These are phyloP conservation scores for Phenganax subtilis DNA, from an alignment of 92 coral and sea anemone genomes.

Conservation along the genomic window DNA sequence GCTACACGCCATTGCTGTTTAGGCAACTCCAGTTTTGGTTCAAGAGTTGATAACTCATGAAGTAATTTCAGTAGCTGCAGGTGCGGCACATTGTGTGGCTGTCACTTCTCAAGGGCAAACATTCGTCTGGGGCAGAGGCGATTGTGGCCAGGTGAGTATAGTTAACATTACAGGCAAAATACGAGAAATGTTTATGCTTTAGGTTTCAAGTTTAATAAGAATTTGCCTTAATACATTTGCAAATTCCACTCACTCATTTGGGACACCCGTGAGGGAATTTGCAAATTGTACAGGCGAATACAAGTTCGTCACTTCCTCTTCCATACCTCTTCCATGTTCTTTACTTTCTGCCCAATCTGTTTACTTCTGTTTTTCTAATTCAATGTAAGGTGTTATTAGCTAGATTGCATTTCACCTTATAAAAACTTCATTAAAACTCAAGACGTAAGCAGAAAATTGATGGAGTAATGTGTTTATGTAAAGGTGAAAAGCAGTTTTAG, in stretches of 20 bases:
- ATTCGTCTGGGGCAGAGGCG: conserved; percentile 95
- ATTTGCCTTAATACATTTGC: not conserved
- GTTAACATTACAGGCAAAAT: not conserved
- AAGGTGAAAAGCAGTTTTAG: no score
- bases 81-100: conserved; percentile 94
- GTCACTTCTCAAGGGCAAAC: conserved; percentile 76
- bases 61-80: conserved; percentile 64
- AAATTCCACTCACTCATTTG: no score
- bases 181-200: no score
- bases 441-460: no score
- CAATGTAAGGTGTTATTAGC: no score
- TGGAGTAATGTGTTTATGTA: no score
- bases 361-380: no score
- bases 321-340: not conserved
- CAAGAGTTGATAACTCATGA: conserved; percentile 61
- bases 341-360: not conserved
- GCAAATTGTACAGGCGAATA: not conserved
- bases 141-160: conserved; percentile 78
- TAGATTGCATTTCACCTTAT: no score
- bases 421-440: no score
- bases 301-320: not conserved
- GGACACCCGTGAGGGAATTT: not conserved
- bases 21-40: conserved; percentile 60
- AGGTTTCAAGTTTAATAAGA: no score
- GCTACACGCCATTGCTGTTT: not conserved